Conservation (phyloP, 2,113 vertebrate genomes). For the Maccullochella peelii region DNA sequence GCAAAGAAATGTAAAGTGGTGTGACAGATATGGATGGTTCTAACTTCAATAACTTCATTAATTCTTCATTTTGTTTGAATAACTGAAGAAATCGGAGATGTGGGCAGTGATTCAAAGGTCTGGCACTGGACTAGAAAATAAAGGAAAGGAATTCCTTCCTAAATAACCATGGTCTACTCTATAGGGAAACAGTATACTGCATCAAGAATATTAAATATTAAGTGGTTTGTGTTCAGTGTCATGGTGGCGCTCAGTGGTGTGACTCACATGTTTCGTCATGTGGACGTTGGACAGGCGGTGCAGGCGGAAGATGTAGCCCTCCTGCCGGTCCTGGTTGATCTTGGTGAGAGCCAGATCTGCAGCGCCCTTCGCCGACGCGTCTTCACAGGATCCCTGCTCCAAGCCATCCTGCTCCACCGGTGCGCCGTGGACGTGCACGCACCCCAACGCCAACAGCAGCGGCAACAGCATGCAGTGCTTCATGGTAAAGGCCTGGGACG, state of each 20-base stretch:
- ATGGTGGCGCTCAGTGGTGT: neutral
- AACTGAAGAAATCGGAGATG: neutral
- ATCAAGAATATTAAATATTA: neutral
- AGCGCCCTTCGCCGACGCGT: conserved; percentile 25
- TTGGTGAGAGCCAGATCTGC: conserved; percentile 73
- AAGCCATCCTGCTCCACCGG: conserved; percentile 40
- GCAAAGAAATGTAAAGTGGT: neutral
- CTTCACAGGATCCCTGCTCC: conserved; percentile 70
- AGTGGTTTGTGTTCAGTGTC: neutral
- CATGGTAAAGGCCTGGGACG: conserved; percentile 64
- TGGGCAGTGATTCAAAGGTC: no score
- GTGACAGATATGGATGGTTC: neutral
- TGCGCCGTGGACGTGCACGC: conserved; percentile 48
- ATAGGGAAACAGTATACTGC: neutral
- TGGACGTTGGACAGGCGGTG: conserved; percentile 78
- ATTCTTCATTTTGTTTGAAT: neutral
- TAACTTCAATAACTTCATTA: neutral
- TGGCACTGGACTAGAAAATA: no score
- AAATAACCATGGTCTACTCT: neutral
- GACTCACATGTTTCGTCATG: conserved; percentile 75
- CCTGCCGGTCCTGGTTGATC: conserved; percentile 79
- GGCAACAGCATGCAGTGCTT: conserved; percentile 60
- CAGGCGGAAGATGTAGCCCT: conserved; percentile 80
- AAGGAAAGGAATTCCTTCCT: no score
- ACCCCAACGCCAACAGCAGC: conserved; percentile 64